Conservation (phyloP, 30 jellyfish, hydroid and myxozoan species). For the Turritopsis dohrnii region DNA sequence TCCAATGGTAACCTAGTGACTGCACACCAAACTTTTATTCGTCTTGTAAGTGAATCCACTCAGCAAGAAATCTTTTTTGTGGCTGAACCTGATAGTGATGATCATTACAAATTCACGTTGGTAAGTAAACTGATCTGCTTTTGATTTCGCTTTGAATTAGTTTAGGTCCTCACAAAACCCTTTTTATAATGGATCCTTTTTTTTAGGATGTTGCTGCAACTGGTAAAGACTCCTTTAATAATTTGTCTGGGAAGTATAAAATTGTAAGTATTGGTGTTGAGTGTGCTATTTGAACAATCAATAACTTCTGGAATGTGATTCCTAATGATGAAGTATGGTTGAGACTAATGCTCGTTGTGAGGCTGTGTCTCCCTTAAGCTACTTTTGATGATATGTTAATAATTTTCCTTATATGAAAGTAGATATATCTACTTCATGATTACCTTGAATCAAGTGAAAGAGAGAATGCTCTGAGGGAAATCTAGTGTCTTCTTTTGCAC, state of each 20-base stretch:
- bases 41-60: slow-evolving; percentile 60
- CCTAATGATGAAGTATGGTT: slow-evolving; percentile 23
- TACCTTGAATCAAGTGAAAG: neutral
- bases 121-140: slow-evolving; percentile 19
- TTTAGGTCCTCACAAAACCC: too few species aligned
- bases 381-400: neutral
- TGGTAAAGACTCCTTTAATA: slow-evolving; percentile 83
- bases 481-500: too few species aligned
- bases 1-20: slow-evolving; percentile 47
- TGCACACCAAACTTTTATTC: slow-evolving; percentile 81
- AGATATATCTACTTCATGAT: slow-evolving; percentile 16
- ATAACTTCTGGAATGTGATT: neutral
- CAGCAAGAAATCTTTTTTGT: slow-evolving; percentile 93
- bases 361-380: neutral
- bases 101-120: slow-evolving; percentile 69
- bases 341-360: neutral
- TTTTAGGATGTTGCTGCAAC: slow-evolving; percentile 83
- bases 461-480: neutral
- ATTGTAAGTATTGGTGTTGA: slow-evolving; percentile 39
- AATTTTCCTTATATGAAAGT: slow-evolving; percentile 28
- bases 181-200: neutral
- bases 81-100: slow-evolving; percentile 79
- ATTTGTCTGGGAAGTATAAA: slow-evolving; percentile 74
- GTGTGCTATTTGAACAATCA: neutral
- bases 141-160: neutral